Evolutionary conservation across 2,888 invertebrate species (phyloP).

Genomic region (Andrena dorsata): DNA sequence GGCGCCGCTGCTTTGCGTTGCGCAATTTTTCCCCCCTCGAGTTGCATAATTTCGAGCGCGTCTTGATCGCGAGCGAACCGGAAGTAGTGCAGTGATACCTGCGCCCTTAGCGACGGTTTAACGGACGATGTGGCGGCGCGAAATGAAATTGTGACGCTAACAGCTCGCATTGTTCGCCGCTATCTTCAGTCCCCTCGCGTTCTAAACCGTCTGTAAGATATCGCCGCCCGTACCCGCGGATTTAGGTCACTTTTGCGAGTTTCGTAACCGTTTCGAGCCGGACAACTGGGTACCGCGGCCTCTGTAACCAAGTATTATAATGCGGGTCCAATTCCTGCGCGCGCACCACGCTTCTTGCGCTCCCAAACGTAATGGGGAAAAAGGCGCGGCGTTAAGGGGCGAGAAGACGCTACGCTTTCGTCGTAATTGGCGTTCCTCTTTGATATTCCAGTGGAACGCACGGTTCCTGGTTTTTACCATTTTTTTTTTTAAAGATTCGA

Average conservation of each 20-base stretch:
- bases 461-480: neutral
- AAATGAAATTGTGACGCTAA: constrained; percentile 37
- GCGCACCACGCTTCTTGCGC: neutral
- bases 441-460: neutral
- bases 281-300: constrained; percentile 32
- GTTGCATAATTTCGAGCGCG: constrained; percentile 19
- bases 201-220: constrained; percentile 49
- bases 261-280: constrained; percentile 42
- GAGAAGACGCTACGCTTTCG: neutral
- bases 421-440: constrained; percentile 8
- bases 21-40: constrained; percentile 5
- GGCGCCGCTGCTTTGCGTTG: neutral
- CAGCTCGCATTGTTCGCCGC: constrained; percentile 30
- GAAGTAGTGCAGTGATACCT: constrained; percentile 29
- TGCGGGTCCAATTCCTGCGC: constrained; percentile 7
- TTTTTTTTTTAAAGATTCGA: neutral
- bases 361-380: neutral
- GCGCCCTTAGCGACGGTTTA: constrained; percentile 1
- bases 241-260: constrained; percentile 67
- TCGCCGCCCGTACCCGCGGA: constrained; percentile 54
- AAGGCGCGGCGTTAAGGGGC: neutral
- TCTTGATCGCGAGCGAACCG: constrained; percentile 19
- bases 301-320: constrained; percentile 17
- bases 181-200: constrained; percentile 49
- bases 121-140: constrained; percentile 12